Evolutionary conservation across 2,888 invertebrate species (phyloP), one percentile per base, ranked within the genome.

Genomic region (Tanaodytes sp.): DNA sequence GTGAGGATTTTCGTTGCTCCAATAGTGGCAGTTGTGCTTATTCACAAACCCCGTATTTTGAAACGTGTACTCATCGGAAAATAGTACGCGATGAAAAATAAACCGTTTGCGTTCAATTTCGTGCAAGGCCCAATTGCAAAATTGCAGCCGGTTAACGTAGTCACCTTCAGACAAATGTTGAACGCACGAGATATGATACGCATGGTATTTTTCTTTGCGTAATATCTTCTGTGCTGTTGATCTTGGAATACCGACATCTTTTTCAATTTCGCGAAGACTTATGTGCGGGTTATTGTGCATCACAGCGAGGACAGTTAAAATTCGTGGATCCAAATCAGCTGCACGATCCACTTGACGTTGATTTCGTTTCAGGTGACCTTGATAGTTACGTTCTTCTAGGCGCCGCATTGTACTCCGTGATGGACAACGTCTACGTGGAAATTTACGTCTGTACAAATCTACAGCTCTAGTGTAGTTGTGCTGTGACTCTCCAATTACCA

Each of bases 61-160:
- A 51, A 78, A 81, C 5, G 64, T 74, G 16, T 74, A 72, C 54
- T 80, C 75, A 43, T 77, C 76, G 37, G 75, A 76, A 45, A 77
- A 80, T 15, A 79, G 51, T 6, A 74, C 69, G 9, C 51, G 27
- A 2, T 51, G 3, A 23, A 73, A 70, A 36, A 73, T 72, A 16
- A 46, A 52, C 11, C 48, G 55, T 20, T 72, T 64, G 6, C 37
- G 42, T 5, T 31, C 37, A 16, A 68, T 65, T 30, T 36, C 42
- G 4, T n/a, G 12, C 18, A 42, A 37, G 16, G 55, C 58, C 67
- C 71, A 71, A 39, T 63, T 39, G 37, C 67, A 61, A 36, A 67
- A 71, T 18, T n/a, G 14, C 8, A 30, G 8, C 12, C 37, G 30
- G 2, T 43, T 37, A 12, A 16, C 40, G 20, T 31, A 48, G 31